Evolutionary conservation across 2,797 vertebrate species (phyloP), one percentile per base, ranked within the genome.

Genomic region (Hybognathus amarus): DNA sequence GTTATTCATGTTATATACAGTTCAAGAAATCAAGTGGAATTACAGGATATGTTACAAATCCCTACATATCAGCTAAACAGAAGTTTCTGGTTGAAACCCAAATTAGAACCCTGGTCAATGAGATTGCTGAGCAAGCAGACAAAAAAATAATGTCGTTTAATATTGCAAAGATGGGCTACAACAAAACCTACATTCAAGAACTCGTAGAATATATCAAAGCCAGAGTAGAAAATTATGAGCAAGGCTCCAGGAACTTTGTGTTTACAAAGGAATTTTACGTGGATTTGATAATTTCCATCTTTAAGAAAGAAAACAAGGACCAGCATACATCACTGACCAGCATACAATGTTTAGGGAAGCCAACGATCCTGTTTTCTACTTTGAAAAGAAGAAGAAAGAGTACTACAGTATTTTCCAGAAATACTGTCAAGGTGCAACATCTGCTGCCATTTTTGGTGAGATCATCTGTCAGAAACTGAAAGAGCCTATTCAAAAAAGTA

Each of bases 381-480:
- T 77, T 27, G 75, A 77, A 63, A 7, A 63, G 4, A 77, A 77
- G 38, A 45, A 38, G 1, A 4, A 77, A 77, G 38, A 30, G 22
- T 77, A 77, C 56, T 63, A 45, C 0, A 77, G 56, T 63, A 64
- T 77, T 20, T 77, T 77, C 1, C 75, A 77, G 56, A 77, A 77
- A 64, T 77, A 63, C 17, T 77, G 75, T 63, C 38, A 77, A 30
- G 75, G 75, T 12, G 54, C 75, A 63, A 63, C 75, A 27, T 8
- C 75, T 12, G 56, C 75, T 45, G 75, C 71, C 20, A 75, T 83
- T 80, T 75, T 83, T 54, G 70, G 12, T 5, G 78, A 77, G 47
- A 69, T 76, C 50, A 56, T 74, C 22, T 79, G 75, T 84, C 67
- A 79, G 24, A 78, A 70, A 47, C 30, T 69, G 18, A 79, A 79